phyloP scores from a whole-genome alignment of 2,888 invertebrate genomes.

The Malthinus seriepunctatus region DNA sequence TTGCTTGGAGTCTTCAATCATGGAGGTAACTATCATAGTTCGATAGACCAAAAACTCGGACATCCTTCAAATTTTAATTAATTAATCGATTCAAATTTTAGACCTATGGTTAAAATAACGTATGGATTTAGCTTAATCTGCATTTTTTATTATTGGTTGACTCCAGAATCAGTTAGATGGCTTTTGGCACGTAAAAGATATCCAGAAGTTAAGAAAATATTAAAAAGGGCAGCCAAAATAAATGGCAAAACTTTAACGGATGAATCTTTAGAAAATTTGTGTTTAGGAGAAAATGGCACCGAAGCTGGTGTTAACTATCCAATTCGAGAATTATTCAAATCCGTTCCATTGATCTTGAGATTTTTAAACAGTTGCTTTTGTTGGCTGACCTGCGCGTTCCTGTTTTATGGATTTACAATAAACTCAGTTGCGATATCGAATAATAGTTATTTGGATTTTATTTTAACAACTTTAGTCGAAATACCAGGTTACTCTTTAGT shows the following conservation, averaged over 20 bases:
- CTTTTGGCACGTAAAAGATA: conserved; percentile 64
- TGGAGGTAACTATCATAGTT: conserved; percentile 60
- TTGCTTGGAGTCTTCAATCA: conserved; percentile 67
- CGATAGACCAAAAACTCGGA: too few relatives aligned
- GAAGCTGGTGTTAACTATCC: not conserved
- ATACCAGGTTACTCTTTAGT: conserved; percentile 73
- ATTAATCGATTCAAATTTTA: conserved; percentile 30
- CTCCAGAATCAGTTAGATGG: conserved; percentile 80
- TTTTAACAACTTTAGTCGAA: conserved; percentile 68
- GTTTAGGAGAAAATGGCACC: not conserved
- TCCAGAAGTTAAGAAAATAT: conserved; percentile 60
- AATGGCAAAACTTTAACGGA: conserved; percentile 56
- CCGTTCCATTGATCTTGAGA: conserved; percentile 54
- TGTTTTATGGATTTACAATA: conserved; percentile 80
- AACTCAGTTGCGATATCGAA: conserved; percentile 76
- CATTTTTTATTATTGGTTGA: conserved; percentile 63
- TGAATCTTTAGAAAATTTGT: conserved; percentile 44
- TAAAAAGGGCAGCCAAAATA: conserved; percentile 64
- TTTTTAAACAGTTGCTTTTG: conserved; percentile 72
- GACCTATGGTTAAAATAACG: conserved; percentile 52
- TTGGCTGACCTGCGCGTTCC: conserved; percentile 78
- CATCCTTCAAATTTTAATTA: not conserved
- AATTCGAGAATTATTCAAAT: not conserved
- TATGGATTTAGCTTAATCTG: conserved; percentile 67
- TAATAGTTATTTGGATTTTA: conserved; percentile 77